These are phyloP conservation scores for Agriopis leucophaearia DNA, from an alignment of 2,888 invertebrate species.

Conservation along the genomic window DNA sequence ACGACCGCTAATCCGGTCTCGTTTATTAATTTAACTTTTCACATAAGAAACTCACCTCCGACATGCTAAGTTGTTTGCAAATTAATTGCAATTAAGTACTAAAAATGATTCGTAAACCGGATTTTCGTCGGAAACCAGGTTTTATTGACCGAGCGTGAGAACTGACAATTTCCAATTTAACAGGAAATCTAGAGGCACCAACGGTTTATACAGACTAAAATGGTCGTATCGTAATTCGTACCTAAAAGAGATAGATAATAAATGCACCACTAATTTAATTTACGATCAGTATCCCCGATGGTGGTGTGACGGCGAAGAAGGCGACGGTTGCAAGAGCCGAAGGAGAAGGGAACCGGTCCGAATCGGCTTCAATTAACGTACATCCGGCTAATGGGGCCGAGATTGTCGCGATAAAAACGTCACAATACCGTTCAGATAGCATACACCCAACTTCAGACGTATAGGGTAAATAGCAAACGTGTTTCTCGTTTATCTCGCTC, in stretches of 20 bases:
- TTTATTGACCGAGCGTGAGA: constrained; percentile 51
- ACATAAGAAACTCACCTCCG: constrained; percentile 38
- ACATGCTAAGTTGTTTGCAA: constrained; percentile 36
- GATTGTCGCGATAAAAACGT: constrained; percentile 55
- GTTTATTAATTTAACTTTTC: constrained; percentile 38
- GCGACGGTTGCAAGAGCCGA: constrained; percentile 29
- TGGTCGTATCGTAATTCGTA: constrained; percentile 10
- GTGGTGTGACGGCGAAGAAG: constrained; percentile 13
- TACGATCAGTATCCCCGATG: constrained; percentile 43
- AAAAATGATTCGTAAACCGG: constrained; percentile 15
- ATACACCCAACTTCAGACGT: constrained; percentile 21
- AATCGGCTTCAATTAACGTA: constrained; percentile 63
- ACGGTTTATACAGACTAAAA: constrained; percentile 11
- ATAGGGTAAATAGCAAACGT: constrained; percentile 25
- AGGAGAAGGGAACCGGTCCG: constrained; percentile 50
- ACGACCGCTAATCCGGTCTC: constrained; percentile 45
- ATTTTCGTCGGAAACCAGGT: constrained; percentile 23
- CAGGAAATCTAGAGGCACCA: constrained; percentile 22
- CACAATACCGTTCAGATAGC: constrained; percentile 53
- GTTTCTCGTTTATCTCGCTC: constrained; percentile 25
- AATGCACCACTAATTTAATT: constrained; percentile 52
- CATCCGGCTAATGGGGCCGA: constrained; percentile 61
- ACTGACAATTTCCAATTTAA: constrained; percentile 33
- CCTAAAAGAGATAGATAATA: constrained; percentile 39
- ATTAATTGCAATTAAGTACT: constrained; percentile 31